Evolutionary conservation across 2,888 invertebrate species (phyloP).

Genomic region (Hedychridium roseum): DNA sequence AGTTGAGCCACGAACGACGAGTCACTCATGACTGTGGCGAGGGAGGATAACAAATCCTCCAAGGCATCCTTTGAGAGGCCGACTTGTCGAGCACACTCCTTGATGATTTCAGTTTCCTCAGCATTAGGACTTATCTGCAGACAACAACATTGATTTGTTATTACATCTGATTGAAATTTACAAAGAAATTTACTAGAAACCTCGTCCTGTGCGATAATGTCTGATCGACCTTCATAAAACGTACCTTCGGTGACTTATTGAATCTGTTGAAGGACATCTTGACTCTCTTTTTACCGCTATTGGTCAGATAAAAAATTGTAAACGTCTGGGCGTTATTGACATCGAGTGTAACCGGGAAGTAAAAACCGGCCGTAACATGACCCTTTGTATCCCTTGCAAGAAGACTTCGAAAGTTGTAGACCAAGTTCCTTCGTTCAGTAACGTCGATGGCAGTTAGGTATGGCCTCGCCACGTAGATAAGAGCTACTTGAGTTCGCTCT

Average conservation of each 20-base stretch:
- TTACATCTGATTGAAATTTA: too few relatives aligned
- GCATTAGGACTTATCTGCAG: conserved; percentile 52
- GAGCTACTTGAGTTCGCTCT: conserved; percentile 71
- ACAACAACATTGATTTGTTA: too few relatives aligned
- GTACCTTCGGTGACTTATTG: conserved; percentile 69
- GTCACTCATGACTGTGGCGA: conserved; percentile 76
- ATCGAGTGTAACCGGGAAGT: conserved; percentile 77
- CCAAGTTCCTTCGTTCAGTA: conserved; percentile 87
- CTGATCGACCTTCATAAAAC: background rate
- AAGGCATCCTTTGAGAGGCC: conserved; percentile 73
- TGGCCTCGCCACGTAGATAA: conserved; percentile 82
- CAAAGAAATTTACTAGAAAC: too few relatives aligned
- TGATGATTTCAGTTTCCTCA: conserved; percentile 70
- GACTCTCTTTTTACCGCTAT: conserved; percentile 72
- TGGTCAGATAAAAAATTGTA: conserved; percentile 81
- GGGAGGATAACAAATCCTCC: conserved; percentile 70
- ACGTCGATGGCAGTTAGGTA: conserved; percentile 84
- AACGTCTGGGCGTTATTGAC: conserved; percentile 63
- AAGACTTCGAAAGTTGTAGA: conserved; percentile 84
- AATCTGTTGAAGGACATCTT: conserved; percentile 81
- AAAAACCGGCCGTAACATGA: conserved; percentile 82
- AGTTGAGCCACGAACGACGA: conserved; percentile 78
- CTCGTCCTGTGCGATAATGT: too few relatives aligned
- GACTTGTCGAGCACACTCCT: conserved; percentile 77
- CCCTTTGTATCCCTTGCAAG: conserved; percentile 86